phyloP scores from a whole-genome alignment of 2,797 vertebrate species.

The Urophycis tenuis region DNA sequence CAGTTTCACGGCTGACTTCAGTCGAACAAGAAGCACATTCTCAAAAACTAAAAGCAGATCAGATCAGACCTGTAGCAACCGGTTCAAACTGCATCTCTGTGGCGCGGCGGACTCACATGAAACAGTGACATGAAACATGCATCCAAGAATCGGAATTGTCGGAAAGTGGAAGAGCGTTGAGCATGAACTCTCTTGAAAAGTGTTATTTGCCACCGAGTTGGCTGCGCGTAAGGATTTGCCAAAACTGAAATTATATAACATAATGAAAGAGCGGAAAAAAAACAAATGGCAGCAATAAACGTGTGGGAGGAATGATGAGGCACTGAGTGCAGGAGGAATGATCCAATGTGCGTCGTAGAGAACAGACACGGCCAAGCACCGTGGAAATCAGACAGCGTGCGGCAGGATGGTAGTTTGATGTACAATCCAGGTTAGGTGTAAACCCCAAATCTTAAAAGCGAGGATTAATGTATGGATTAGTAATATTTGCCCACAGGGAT shows the following conservation, averaged over 20 bases:
- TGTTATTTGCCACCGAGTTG: constrained; percentile 8
- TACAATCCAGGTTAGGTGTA: constrained; percentile 48
- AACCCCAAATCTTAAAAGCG: constrained; percentile 52
- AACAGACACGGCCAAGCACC: constrained; percentile 14
- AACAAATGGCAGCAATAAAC: constrained; percentile 29
- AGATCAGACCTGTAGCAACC: constrained; percentile 17
- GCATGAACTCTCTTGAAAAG: constrained; percentile 17
- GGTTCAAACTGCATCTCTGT: constrained; percentile 27
- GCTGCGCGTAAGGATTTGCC: constrained; percentile 17
- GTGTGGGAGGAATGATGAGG: constrained; percentile 15
- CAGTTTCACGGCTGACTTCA: constrained; percentile 6
- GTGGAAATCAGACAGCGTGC: constrained; percentile 28
- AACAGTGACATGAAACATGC: constrained; percentile 26
- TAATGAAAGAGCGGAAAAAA: constrained; percentile 19
- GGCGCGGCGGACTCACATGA: constrained; percentile 12
- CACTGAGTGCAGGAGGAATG: constrained; percentile 17
- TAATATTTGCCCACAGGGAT: constrained; percentile 54
- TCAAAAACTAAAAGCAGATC: constrained; percentile 13
- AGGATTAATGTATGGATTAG: constrained; percentile 60
- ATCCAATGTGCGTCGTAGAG: constrained; percentile 12
- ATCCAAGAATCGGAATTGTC: constrained; percentile 15
- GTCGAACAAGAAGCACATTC: background rate
- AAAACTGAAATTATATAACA: constrained; percentile 27
- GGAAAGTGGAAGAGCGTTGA: constrained; percentile 1
- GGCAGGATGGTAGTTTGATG: constrained; percentile 42